These are phyloP conservation scores for Hypomecis punctinalis DNA, from an alignment of 2,888 invertebrate species.

Conservation along the genomic window DNA sequence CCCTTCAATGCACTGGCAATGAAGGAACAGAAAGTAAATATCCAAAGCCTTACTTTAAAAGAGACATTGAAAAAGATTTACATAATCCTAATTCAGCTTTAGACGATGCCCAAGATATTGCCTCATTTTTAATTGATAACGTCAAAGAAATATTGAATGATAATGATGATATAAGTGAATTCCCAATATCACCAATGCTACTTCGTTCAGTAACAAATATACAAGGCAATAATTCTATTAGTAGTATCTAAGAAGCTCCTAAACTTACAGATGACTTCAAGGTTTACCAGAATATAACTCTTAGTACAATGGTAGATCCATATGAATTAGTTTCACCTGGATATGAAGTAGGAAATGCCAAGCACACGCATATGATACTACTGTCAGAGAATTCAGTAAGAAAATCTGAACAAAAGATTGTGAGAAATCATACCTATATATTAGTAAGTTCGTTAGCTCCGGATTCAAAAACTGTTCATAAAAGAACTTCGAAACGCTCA, in stretches of 20 bases:
- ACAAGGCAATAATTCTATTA: conserved; percentile 24
- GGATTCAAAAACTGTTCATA: conserved; percentile 18
- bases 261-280: conserved; percentile 38
- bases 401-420: conserved; percentile 44
- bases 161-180: conserved; percentile 39
- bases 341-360: conserved; percentile 35
- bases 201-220: conserved; percentile 16
- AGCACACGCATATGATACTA: conserved; percentile 43
- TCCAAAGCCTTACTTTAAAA: conserved; percentile 60
- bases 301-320: conserved; percentile 46
- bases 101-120: conserved; percentile 53
- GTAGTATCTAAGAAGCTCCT: conserved; percentile 33
- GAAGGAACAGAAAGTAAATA: conserved; percentile 50
- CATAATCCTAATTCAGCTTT: conserved; percentile 46
- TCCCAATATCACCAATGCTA: not conserved
- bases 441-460: conserved; percentile 25
- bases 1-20: conserved; percentile 32
- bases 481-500: conserved; percentile 47
- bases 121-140: conserved; percentile 65
- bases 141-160: conserved; percentile 64
- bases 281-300: conserved; percentile 39
- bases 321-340: conserved; percentile 33
- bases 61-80: conserved; percentile 57
- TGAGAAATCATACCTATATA: conserved; percentile 15
- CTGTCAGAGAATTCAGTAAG: conserved; percentile 47